Conservation (phyloP, 2,797 vertebrate species). For the Hephaestus fuliginosus region DNA sequence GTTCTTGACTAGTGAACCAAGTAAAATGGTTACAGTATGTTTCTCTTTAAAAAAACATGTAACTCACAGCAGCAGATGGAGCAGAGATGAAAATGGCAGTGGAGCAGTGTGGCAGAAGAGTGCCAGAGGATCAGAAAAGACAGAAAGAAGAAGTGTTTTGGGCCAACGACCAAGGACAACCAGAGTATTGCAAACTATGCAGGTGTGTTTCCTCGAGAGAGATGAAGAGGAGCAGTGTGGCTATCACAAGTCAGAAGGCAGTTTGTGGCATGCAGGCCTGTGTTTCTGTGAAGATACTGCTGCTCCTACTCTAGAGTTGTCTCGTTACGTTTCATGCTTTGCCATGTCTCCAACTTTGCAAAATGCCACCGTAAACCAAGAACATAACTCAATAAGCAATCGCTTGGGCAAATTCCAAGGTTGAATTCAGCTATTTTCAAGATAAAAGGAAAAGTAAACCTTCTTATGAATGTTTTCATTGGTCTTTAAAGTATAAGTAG, state of each 20-base stretch:
- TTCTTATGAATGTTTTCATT: not conserved
- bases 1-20: not conserved
- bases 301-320: not conserved
- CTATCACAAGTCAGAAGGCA: not conserved
- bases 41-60: not conserved
- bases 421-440: not conserved
- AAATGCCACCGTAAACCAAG: not conserved
- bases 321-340: not conserved
- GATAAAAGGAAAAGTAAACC: not conserved
- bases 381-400: not conserved
- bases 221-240: not conserved
- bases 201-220: constrained; percentile 68
- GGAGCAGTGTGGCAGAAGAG: constrained; percentile 1
- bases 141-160: constrained; percentile 30
- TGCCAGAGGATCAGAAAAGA: constrained; percentile 27
- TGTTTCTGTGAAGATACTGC: not conserved
- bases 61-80: constrained; percentile 32
- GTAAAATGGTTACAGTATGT: not conserved
- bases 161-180: not conserved
- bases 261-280: not conserved
- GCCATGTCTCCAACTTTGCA: not conserved
- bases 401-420: not conserved
- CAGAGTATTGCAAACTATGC: constrained; percentile 70
- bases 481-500: too few relatives aligned
- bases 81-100: constrained; percentile 20